Conservation (phyloP, 2,888 invertebrate genomes). For the Cheilosia vulpina region DNA sequence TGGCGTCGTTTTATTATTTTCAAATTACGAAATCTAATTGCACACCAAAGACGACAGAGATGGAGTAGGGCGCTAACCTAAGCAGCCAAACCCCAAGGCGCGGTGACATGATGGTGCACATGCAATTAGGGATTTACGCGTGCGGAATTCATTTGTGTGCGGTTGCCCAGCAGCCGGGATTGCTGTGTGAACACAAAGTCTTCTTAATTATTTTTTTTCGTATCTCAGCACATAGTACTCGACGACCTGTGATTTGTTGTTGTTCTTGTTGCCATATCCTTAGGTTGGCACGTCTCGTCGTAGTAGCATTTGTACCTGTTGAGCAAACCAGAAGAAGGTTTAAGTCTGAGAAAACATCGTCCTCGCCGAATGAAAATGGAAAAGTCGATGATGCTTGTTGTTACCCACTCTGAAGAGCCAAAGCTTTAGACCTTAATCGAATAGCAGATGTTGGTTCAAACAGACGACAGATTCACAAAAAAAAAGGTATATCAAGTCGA, state of each 20-base stretch:
- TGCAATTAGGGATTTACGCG: constrained; percentile 36
- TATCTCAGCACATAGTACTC: neutral
- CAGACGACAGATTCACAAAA: constrained; percentile 9
- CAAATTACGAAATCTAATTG: constrained; percentile 46
- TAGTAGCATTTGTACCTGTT: constrained; percentile 36
- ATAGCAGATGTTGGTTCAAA: constrained; percentile 33
- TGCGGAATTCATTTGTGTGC: constrained; percentile 7
- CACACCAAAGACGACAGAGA: neutral
- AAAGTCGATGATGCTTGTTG: constrained; percentile 33
- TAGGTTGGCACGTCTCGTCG: constrained; percentile 19
- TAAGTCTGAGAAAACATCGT: constrained; percentile 2
- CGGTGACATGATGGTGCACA: constrained; percentile 16
- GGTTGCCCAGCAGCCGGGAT: constrained; percentile 2
- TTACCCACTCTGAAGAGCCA: neutral
- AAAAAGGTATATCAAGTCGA: constrained; percentile 2
- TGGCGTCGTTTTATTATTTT: constrained; percentile 59
- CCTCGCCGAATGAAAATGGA: neutral
- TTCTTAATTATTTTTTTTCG: constrained; percentile 46
- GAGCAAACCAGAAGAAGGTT: constrained; percentile 1
- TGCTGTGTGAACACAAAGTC: constrained; percentile 42
- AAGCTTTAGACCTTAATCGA: constrained; percentile 21
- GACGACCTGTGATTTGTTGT: constrained; percentile 24
- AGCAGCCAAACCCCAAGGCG: neutral
- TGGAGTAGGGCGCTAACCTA: neutral
- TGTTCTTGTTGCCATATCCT: constrained; percentile 20